Base-by-base conservation (phyloP, 2,797 vertebrate species). In the Pantherophis vulpinus region DNA sequence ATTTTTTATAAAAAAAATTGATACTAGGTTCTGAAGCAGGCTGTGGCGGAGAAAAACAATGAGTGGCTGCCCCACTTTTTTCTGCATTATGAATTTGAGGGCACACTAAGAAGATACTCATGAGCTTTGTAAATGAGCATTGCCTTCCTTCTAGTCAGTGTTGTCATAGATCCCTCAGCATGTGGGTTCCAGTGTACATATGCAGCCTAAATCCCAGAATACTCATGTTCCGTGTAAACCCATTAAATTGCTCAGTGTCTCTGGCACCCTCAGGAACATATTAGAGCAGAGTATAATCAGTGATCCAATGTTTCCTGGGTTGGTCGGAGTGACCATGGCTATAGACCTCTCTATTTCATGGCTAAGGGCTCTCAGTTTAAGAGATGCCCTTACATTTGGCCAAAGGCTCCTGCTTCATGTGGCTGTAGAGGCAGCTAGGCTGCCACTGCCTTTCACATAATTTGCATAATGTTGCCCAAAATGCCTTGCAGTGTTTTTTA, bases 41-140 rank as follows among this genome's bases (percentile, higher is more conserved):
- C 12, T 93, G 27, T 0, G 1, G 60, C 18, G 29, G 47, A 93
- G n/a, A n/a, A n/a, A 63, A 29, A 88, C 54, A 9, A 83, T 6
- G 16, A 23, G 29, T 54, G 92, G 90, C 54, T 70, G 74, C 79
- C 0, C n/a, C 18, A 42, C 83, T 51, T 12, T 0, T 58, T 95
- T 37, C 66, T 91, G 88, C 14, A 47, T 42, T 0, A 0, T 3
- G 63, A 25, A 87, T 61, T 90, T 10, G 47, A 10, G 79, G 59
- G 93, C 90, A 79, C 92, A 32, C 0, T 0, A 74, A 91, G 87
- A 93, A 93, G 89, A 42, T 0, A 0, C 12, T 90, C 59, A 74
- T 7, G 94, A 95, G 95, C 95, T 95, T 96, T 96, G 93, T 96
- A 95, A 90, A 95, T 96, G 97, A 94, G 93, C 0, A 6, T 96